Base-by-base conservation (phyloP, 2,888 invertebrate genomes). In the Tholera decimalis region DNA sequence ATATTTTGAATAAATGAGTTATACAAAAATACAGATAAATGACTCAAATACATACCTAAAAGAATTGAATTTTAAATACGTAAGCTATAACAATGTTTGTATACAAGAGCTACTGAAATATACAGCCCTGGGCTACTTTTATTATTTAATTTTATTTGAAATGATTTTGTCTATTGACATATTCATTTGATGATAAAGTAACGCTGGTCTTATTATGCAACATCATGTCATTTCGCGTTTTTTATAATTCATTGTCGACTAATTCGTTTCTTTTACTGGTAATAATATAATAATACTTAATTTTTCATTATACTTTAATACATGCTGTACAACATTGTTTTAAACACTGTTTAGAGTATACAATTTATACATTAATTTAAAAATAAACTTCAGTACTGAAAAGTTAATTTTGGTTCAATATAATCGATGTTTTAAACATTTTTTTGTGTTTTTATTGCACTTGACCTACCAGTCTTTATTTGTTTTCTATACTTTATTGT, bases 391-490 rank as follows among this genome's bases (percentile, higher is more conserved):
- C 15, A 51, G 73, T 33, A 22, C 13, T 13, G 20, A 43, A 28
- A 41, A 55, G 9, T 55, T 35, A 18, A 54, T 49, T 39, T 58
- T 41, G 20, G 8, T 58, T 37, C 8, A 46, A 47, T 22, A 39
- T 47, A 49, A 70, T 64, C 55, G 43, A 77, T 64, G 65, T 73
- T 77, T 77, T 49, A 9, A 72, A 63, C 47, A 72, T 55, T 51
- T 43, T 53, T 33, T 4, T 37, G 2, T 24, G 8, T 46, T 49
- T 44, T 73, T 77, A 74, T 74, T 74, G 73, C 73, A 78, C 79
- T 47, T 59, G 67, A 78, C 74, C 30, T 77, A 70, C 57, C 73
- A 78, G 73, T 74, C 73, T 74, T 73, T 43, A 28, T 57, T 50
- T 70, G 35, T 44, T 44, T 59, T 49, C 44, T 49, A 62, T 26